These are phyloP conservation scores for Oreochromis spilurus DNA, from an alignment of 2,113 vertebrate genomes.

Conservation along the genomic window DNA sequence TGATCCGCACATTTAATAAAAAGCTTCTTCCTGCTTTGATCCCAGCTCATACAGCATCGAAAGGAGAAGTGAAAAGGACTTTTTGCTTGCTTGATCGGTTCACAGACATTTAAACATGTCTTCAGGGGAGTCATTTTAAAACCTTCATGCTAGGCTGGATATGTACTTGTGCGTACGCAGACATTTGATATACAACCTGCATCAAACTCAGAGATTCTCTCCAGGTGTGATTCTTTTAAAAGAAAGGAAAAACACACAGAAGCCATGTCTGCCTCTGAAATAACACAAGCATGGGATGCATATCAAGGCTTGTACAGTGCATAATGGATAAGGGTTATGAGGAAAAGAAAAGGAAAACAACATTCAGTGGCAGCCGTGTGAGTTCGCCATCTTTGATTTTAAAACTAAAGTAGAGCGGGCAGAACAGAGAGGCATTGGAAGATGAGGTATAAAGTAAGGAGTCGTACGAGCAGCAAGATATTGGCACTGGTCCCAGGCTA, in stretches of 20 bases:
- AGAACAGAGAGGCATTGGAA: neutral
- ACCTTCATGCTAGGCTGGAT: neutral
- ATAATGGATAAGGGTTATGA: neutral
- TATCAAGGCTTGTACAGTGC: neutral
- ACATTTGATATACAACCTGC: slow-evolving; percentile 7
- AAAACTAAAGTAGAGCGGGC: neutral
- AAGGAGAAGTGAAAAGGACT: neutral
- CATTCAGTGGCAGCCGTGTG: neutral
- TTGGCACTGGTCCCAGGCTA: slow-evolving; percentile 5
- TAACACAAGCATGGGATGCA: neutral
- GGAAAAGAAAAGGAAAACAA: neutral
- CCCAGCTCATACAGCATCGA: neutral
- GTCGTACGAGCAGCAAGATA: neutral
- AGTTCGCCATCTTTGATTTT: neutral
- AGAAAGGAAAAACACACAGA: neutral
- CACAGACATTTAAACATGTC: neutral
- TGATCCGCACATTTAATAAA: neutral
- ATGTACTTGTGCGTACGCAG: slow-evolving; percentile 43
- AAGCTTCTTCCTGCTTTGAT: slow-evolving; percentile 10
- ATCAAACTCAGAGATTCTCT: neutral
- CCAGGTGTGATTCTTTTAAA: neutral
- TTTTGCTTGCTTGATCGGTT: neutral
- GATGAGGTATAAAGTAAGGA: slow-evolving; percentile 1
- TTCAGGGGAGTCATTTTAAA: neutral
- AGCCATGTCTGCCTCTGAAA: neutral